Conservation (phyloP, 30 jellyfish, hydroid and myxozoan genomes). For the Turritopsis dohrnii region DNA sequence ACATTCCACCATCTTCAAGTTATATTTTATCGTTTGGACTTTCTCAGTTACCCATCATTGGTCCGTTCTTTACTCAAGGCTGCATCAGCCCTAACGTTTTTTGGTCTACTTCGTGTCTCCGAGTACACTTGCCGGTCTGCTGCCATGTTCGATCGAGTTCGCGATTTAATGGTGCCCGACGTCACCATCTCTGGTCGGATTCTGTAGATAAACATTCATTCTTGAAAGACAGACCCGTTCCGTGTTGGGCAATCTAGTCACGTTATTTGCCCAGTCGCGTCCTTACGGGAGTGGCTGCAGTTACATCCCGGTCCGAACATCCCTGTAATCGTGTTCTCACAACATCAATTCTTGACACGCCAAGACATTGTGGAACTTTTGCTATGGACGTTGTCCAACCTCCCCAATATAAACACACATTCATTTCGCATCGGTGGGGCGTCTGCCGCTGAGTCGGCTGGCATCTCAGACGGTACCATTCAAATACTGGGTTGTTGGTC, state of each 20-base stretch:
- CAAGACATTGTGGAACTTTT: background rate
- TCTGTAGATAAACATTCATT: background rate
- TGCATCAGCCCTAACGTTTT: background rate
- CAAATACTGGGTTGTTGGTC: slow-evolving; percentile 1
- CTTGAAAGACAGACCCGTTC: background rate
- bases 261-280: background rate
- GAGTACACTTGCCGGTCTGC: background rate
- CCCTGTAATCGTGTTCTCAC: background rate
- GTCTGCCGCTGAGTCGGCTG: background rate
- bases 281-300: background rate
- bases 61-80: background rate
- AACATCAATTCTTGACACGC: background rate
- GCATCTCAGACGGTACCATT: background rate
- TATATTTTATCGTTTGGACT: background rate
- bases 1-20: background rate
- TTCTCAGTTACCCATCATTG: background rate
- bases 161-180: background rate
- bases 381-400: background rate
- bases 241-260: background rate
- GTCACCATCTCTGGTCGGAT: background rate
- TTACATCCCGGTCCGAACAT: background rate
- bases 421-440: background rate
- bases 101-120: background rate
- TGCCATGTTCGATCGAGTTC: background rate
- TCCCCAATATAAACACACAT: background rate